These are phyloP conservation scores for Myotis myotis DNA, from an alignment of 2,797 vertebrate species.

Conservation along the genomic window DNA sequence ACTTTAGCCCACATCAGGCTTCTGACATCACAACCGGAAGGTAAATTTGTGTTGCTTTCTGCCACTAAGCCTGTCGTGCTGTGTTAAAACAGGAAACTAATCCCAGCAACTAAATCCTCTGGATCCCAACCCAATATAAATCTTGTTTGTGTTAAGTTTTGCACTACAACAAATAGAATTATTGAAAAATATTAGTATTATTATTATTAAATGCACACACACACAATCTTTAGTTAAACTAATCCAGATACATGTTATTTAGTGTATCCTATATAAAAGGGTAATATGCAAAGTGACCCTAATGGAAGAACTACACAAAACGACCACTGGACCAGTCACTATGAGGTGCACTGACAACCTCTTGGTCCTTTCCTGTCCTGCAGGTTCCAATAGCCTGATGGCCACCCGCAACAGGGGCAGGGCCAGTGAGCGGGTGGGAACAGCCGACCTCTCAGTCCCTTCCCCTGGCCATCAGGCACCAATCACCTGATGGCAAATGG, in stretches of 20 bases:
- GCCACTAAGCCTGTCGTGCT: background rate
- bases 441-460: too few species aligned
- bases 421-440: too few species aligned
- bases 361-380: too few species aligned
- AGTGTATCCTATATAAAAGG: background rate
- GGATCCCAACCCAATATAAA: background rate
- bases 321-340: too few species aligned
- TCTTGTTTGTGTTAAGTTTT: background rate
- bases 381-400: too few species aligned
- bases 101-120: background rate
- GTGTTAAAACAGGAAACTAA: background rate
- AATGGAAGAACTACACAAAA: too few species aligned
- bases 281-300: too few species aligned
- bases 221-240: background rate
- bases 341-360: too few species aligned
- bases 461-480: too few species aligned
- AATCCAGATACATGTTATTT: background rate
- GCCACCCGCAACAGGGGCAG: too few species aligned
- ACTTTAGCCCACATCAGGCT: background rate
- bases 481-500: too few species aligned
- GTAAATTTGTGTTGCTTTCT: background rate
- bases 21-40: background rate
- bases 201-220: background rate
- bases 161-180: background rate
- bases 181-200: background rate